phyloP scores from a whole-genome alignment of 2,797 vertebrate genomes.

The Geotrypetes seraphini region DNA sequence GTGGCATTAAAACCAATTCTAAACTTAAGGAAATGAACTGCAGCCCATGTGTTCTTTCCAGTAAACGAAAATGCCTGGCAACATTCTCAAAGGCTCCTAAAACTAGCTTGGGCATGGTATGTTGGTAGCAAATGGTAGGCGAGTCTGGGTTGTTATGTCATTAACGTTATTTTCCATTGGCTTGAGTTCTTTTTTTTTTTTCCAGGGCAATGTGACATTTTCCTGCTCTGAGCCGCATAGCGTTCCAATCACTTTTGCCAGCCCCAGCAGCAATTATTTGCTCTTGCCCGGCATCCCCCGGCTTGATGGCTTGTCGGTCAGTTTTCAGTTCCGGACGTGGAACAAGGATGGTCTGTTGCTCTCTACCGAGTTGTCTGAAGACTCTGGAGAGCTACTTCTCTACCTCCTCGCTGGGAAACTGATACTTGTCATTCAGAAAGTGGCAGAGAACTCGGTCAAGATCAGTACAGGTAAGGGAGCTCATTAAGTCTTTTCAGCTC shows the following conservation, averaged over 20 bases:
- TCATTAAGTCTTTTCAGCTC: too few relatives aligned
- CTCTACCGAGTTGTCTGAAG: constrained; percentile 62
- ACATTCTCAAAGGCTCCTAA: too few relatives aligned
- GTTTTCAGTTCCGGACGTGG: constrained; percentile 94
- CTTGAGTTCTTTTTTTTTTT: not conserved
- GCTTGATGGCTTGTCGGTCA: constrained; percentile 71
- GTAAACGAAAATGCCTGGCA: too few relatives aligned
- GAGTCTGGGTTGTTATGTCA: too few relatives aligned
- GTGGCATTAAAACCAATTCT: too few relatives aligned
- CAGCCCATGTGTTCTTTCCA: too few relatives aligned
- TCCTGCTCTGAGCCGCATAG: constrained; percentile 81
- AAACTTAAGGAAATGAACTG: too few relatives aligned
- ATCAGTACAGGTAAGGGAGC: constrained; percentile 73
- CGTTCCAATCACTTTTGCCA: constrained; percentile 83
- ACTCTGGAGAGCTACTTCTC: constrained; percentile 65
- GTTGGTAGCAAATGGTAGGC: too few relatives aligned
- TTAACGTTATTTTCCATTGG: too few relatives aligned
- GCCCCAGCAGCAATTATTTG: constrained; percentile 75
- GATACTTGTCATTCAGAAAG: constrained; percentile 65
- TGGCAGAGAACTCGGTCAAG: constrained; percentile 55
- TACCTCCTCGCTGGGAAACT: constrained; percentile 65
- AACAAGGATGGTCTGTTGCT: constrained; percentile 82
- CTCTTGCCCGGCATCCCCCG: constrained; percentile 63
- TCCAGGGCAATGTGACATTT: constrained; percentile 93
- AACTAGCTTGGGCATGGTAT: too few relatives aligned